Evolutionary conservation across 2,113 vertebrate species (phyloP), one percentile per base, ranked within the genome.

Genomic region (Phoenicopterus ruber): DNA sequence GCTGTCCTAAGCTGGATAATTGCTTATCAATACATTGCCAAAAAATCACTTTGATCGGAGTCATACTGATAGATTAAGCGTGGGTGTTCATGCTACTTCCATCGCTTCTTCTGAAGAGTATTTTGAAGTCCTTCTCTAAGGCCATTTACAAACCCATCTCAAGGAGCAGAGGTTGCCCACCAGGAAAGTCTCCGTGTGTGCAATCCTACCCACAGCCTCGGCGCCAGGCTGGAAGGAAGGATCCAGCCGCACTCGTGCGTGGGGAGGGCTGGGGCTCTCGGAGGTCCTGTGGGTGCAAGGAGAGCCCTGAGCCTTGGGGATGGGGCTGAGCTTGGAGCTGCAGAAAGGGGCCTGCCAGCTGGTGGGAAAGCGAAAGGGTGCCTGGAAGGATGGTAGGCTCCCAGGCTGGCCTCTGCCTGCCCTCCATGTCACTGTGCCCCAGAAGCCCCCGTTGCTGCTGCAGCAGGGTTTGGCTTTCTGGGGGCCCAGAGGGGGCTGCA

Each of bases 391-490:
- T 14, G 21, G 10, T n/a, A 36, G 21, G 20, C 28, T 83, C 9
- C 19, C 9, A 26, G 10, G 5, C 0, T 78, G 26, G 7, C 2
- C 7, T 63, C 28, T 80, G 4, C 28, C 15, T 61, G 16, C 13
- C 3, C 13, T 36, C 42, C 18, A 16, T 26, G 5, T 40, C 17
- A 34, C 40, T 24, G 25, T 74, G 55, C 8, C 24, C 8, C 19
- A 31, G 26, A 77, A 54, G 14, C 2, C 8, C 20, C 11, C 16
- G 29, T 2, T 1, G 2, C 24, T 2, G 2, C 36, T 57, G 52
- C 31, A 57, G 13, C 8, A 76, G 38, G n/a, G 38, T 34, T 86
- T 79, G 20, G 46, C 19, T 83, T 86, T 76, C 50, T 1, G 0
- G 34, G 8, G 21, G 7, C 21, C 7, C 14, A 31, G 24, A 49